Base-by-base conservation (phyloP, 2,113 vertebrate genomes). In the Zapornia atra region DNA sequence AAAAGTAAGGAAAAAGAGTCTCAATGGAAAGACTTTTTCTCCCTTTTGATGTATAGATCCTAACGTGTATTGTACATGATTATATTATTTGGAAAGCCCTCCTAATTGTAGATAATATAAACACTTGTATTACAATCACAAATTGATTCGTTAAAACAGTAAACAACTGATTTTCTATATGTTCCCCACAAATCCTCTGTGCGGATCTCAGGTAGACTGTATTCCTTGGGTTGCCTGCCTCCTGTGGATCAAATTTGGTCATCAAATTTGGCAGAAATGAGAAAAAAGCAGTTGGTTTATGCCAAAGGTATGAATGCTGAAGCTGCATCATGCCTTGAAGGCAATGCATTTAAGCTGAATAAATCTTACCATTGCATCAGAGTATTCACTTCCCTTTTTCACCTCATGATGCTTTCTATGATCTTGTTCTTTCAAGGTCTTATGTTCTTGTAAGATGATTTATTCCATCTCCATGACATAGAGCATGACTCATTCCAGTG, bases 341-440 rank as follows among this genome's bases (percentile, higher is more conserved):
- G 20, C 34, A n/a, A 20, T 40, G 16, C 44, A 24, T 82, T 86
- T 70, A 36, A 2, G 1, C 12, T 71, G 48, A 84, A 81, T 33
- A 76, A 82, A 79, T 48, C 6, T 90, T 93, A 36, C 54, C 34
- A 20, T 54, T 61, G 11, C 10, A 60, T 85, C 22, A n/a, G 15
- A 88, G 66, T 57, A 78, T 90, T 97, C 21, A 87, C 80, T 87
- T 96, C 96, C 57, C 60, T 95, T 94, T 97, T 97, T 60, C 46
- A 40, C 91, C 89, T 95, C 57, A 86, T 89, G 56, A 29, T 12
- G 15, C 25, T 95, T 95, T 95, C 94, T 94, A 46, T 46, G 44
- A 46, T 46, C 17, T 46, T 46, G 17, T 46, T 46, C 44, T 46
- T 46, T 46, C 44, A 46, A 46, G 44, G 44, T 46, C 20, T 85